phyloP scores from a whole-genome alignment of 2,888 invertebrate genomes.

The Conus canariensis region DNA sequence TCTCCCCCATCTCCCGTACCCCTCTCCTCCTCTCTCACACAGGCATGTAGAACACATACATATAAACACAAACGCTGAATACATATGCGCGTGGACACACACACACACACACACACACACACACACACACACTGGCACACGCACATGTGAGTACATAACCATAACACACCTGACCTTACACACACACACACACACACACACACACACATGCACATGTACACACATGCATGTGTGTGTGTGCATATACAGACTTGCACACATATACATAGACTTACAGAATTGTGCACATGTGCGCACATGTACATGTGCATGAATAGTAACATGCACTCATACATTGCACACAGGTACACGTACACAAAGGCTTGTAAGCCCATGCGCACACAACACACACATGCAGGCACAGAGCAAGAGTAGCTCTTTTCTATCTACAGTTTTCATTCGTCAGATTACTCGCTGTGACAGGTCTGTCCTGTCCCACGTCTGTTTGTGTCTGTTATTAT shows the following conservation, averaged over 20 bases:
- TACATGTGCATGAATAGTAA: background rate
- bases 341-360: too few species aligned
- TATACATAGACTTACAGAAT: too few species aligned
- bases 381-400: too few species aligned
- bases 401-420: too few species aligned
- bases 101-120: background rate
- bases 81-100: background rate
- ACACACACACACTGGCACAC: background rate
- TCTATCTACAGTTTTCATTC: too few species aligned
- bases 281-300: background rate
- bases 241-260: too few species aligned
- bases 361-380: too few species aligned
- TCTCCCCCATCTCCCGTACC: background rate
- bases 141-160: background rate
- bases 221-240: background rate
- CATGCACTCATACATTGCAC: background rate
- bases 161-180: background rate
- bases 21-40: background rate
- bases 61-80: background rate
- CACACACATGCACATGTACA: background rate
- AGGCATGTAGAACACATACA: too few species aligned
- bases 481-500: too few species aligned
- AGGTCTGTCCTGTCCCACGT: too few species aligned
- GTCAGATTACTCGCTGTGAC: too few species aligned
- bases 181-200: constrained; percentile 26